Evolutionary conservation across 2,113 vertebrate species (phyloP).

Genomic region (Phyllopteryx taeniolatus): DNA sequence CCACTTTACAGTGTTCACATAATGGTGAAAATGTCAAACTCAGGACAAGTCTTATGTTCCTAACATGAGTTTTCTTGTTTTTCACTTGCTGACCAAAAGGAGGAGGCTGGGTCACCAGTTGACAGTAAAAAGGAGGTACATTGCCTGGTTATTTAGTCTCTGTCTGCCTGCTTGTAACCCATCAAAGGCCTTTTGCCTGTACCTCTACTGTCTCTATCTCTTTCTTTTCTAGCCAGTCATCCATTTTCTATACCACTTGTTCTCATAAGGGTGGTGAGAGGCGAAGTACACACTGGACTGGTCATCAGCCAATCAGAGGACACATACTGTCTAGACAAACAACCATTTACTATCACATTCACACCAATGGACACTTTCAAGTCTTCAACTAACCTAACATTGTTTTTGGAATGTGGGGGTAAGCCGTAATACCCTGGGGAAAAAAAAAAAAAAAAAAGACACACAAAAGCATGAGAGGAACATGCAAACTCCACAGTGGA

Average conservation of each 20-base stretch:
- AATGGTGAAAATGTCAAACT: slow-evolving; percentile 31
- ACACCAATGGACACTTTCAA: background rate
- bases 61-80: slow-evolving; percentile 54
- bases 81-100: slow-evolving; percentile 67
- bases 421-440: no score
- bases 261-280: background rate
- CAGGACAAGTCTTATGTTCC: slow-evolving; percentile 20
- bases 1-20: slow-evolving; percentile 30
- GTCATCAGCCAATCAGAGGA: background rate
- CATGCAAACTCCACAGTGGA: no score
- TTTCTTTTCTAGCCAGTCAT: background rate
- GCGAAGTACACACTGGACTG: no score
- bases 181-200: background rate
- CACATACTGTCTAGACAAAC: background rate
- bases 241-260: background rate
- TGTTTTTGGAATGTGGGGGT: background rate
- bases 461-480: no score
- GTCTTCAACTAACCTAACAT: background rate
- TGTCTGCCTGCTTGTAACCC: slow-evolving; percentile 24
- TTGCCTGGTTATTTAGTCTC: slow-evolving; percentile 50
- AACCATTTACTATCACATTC: background rate
- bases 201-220: background rate
- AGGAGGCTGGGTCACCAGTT: slow-evolving; percentile 65
- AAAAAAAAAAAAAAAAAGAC: no score
- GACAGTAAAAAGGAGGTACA: slow-evolving; percentile 77